A percentile compares a stretch with the other conserved stretches of the same genome.
These are phyloP conservation scores for Drosophila nigromelanica DNA, from an alignment of 1,140 invertebrate species.

Conservation along the genomic window DNA sequence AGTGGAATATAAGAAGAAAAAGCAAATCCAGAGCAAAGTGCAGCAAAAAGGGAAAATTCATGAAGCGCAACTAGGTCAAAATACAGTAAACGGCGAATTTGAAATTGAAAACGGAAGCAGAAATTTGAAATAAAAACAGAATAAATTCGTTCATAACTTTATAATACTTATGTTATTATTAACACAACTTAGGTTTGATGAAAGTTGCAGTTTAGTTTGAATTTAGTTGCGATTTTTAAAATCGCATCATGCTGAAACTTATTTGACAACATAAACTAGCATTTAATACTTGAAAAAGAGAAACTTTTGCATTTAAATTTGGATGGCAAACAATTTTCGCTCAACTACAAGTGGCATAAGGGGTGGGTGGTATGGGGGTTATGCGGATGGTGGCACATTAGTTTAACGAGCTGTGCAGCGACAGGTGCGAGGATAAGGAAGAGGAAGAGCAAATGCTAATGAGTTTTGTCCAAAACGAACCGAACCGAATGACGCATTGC, in stretches of 20 bases:
- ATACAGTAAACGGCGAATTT: neutral
- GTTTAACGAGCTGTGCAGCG: conserved; percentile 3
- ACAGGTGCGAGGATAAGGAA: conserved; percentile 1
- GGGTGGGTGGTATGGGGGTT: neutral
- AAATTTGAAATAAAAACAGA: neutral
- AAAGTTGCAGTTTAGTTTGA: conserved; percentile 13
- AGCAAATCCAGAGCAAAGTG: neutral
- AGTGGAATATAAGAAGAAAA: neutral
- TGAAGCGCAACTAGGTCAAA: conserved; percentile 11
- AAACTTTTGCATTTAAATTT: conserved; percentile 30
- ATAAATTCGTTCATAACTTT: conserved; percentile 19
- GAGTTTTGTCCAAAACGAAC: conserved; percentile 26
- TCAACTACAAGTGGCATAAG: neutral
- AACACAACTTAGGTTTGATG: conserved; percentile 11
- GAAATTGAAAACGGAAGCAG: neutral
- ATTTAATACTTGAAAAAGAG: conserved; percentile 16
- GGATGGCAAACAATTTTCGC: conserved; percentile 18
- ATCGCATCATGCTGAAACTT: conserved; percentile 15
- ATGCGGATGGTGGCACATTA: neutral
- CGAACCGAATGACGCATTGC: conserved; percentile 18
- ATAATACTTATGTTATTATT: conserved; percentile 17
- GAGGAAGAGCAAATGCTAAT: conserved; percentile 27
- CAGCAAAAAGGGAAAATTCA: neutral
- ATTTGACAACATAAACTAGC: conserved; percentile 16
- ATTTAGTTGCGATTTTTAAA: conserved; percentile 5